Conservation (phyloP, 2,113 vertebrate genomes). For the Pogonocichla stellata region DNA sequence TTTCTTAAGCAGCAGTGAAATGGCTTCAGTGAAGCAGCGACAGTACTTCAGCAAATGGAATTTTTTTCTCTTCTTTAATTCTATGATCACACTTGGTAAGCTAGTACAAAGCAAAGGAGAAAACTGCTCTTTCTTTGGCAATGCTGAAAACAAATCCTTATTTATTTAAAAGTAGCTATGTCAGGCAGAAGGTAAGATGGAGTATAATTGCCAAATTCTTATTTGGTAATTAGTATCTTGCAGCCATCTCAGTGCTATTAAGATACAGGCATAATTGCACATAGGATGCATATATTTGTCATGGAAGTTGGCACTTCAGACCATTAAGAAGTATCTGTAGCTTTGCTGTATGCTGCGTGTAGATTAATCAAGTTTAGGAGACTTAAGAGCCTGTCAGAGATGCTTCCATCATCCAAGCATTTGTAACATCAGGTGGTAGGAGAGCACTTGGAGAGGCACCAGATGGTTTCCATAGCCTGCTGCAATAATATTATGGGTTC, state of each 20-base stretch:
- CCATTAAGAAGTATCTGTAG: not conserved
- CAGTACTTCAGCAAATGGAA: not conserved
- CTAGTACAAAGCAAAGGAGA: not conserved
- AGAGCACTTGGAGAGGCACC: not conserved
- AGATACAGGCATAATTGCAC: not conserved
- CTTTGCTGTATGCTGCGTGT: not conserved
- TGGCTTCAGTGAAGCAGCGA: not conserved
- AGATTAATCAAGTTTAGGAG: slow-evolving; percentile 41
- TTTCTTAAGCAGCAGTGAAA: not conserved
- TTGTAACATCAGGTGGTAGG: not conserved
- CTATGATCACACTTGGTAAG: not conserved
- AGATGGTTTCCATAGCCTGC: not conserved
- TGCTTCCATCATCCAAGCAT: not conserved
- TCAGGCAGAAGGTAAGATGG: not conserved
- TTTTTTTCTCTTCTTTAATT: not conserved
- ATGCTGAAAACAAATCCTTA: not conserved
- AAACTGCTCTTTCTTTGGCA: not conserved
- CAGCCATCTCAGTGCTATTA: slow-evolving; percentile 7
- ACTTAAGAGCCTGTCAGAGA: not conserved
- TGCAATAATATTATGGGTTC: not conserved
- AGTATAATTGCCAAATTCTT: slow-evolving; percentile 2
- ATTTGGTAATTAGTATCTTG: slow-evolving; percentile 22
- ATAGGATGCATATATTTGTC: not conserved
- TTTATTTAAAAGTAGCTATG: not conserved
- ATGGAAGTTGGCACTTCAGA: slow-evolving; percentile 7